Base-by-base conservation (phyloP, 1,140 invertebrate species). In the Platyscapa corneri region DNA sequence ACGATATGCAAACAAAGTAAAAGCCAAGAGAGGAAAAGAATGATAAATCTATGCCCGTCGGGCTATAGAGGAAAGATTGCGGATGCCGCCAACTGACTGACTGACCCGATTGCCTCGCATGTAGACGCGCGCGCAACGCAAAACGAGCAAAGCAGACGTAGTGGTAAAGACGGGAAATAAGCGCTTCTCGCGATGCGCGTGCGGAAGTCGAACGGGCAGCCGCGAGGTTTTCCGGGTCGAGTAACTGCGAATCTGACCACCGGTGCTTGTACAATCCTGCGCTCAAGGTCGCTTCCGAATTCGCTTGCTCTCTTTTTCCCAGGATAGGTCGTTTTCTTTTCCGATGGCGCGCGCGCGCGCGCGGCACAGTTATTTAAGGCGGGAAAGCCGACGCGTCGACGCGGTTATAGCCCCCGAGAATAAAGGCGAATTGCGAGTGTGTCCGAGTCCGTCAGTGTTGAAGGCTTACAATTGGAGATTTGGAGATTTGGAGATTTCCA, bases 151-250 rank as follows among this genome's bases (percentile, higher is more conserved):
- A 60, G 56, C 3, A 14, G 2, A 60, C 23, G 23, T 60, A 60
- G 56, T 27, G 27, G 56, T 60, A 60, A 60, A 60, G 23, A 60
- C 23, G 56, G 56, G 23, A 60, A 60, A 60, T 60, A 10, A 60
- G 56, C 56, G 23, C 27, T 60, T 60, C 56, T 60, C 23, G 56
- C 56, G 56, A 60, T 27, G 56, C 56, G 3, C 27, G 27, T 10
- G 27, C n/a, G 56, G 56, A 60, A 60, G 23, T 60, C 56, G 23
- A 60, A 60, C 56, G 14, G 56, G 23, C 5, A 20, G 32, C 1
- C 8, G 30, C 32, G 60, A 49, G 32, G 65, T 83, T 83, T 77
- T 84, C 75, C 83, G 42, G 75, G 75, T 84, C 75, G 75, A 78
- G 32, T 78, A 84, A 84, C 83, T 78, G 83, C 75, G 32, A 70